A percentile compares a stretch with the other conserved stretches of the same genome.
Evolutionary conservation across 2,888 invertebrate genomes (phyloP).

Genomic region (Syrista parreyssii): DNA sequence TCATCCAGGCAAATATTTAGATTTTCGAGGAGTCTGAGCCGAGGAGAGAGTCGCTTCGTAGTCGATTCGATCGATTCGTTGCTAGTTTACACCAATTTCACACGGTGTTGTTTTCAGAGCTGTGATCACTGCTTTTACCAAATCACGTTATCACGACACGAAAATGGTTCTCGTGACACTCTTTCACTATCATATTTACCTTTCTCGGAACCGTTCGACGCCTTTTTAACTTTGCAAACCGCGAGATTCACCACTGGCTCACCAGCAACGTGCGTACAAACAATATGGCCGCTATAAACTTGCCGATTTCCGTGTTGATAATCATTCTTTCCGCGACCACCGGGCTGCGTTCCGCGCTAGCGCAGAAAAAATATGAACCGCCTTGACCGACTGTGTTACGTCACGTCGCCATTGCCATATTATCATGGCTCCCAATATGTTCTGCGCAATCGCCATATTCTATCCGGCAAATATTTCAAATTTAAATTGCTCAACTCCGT

Average conservation of each 20-base stretch:
- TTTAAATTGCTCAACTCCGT: not conserved
- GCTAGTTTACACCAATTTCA: constrained; percentile 18
- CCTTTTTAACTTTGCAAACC: constrained; percentile 17
- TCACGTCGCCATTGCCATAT: not conserved
- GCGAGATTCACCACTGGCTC: constrained; percentile 27
- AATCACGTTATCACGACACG: constrained; percentile 15
- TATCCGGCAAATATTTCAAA: not conserved
- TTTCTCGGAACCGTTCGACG: constrained; percentile 25
- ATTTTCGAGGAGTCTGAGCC: constrained; percentile 20
- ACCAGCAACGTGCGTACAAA: constrained; percentile 51
- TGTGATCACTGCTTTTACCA: constrained; percentile 4
- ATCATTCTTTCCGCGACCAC: constrained; percentile 45
- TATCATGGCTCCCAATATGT: not conserved
- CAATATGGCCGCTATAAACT: constrained; percentile 54
- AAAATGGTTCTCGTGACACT: not conserved
- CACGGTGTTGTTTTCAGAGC: not conserved
- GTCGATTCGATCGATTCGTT: constrained; percentile 32
- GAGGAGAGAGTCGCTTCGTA: constrained; percentile 18
- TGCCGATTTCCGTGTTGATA: constrained; percentile 54
- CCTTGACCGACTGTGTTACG: constrained; percentile 25
- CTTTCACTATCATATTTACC: constrained; percentile 27
- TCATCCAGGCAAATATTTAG: constrained; percentile 22
- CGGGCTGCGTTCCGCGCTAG: constrained; percentile 46
- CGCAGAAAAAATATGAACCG: constrained; percentile 38
- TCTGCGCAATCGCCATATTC: not conserved